Evolutionary conservation across 2,797 vertebrate genomes (phyloP).

Genomic region (Falco peregrinus): DNA sequence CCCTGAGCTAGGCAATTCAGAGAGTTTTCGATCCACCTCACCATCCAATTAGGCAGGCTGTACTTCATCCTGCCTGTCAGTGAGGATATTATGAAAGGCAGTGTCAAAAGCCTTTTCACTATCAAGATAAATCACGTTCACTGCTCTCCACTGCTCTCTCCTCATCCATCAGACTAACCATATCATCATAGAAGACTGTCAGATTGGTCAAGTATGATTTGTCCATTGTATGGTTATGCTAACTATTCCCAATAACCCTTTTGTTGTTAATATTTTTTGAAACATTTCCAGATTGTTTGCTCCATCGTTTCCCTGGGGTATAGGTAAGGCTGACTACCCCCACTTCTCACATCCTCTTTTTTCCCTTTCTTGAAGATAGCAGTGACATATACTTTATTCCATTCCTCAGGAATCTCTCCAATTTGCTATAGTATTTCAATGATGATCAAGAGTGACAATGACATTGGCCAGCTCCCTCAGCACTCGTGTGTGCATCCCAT

Average conservation of each 20-base stretch:
- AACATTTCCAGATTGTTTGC: not conserved
- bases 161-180: not conserved
- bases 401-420: not conserved
- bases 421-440: not conserved
- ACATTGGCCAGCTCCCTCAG: not conserved
- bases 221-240: not conserved
- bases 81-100: not conserved
- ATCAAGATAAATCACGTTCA: not conserved
- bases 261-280: not conserved
- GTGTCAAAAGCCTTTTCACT: not conserved
- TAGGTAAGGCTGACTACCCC: not conserved
- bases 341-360: not conserved
- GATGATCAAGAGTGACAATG: not conserved
- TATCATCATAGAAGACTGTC: not conserved
- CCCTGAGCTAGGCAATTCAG: not conserved
- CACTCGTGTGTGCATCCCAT: not conserved
- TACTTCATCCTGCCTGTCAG: not conserved
- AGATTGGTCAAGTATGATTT: not conserved
- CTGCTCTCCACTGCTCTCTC: not conserved
- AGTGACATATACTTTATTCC: not conserved
- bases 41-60: not conserved
- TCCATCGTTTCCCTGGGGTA: not conserved
- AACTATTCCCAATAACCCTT: not conserved
- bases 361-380: not conserved
- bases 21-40: not conserved